Conservation (phyloP, 2,888 invertebrate species). For the Eupithecia tripunctaria region DNA sequence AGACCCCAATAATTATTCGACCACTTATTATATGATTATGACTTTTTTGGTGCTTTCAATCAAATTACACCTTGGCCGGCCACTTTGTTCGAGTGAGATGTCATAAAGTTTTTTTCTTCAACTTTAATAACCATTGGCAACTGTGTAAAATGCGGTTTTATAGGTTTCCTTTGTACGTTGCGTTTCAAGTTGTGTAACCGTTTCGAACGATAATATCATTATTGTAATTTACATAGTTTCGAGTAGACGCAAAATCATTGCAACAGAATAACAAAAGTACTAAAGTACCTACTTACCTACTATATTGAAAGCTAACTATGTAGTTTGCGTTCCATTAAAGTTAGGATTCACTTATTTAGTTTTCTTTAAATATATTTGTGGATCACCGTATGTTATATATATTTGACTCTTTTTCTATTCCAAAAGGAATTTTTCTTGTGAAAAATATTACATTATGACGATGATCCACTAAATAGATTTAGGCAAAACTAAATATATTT, state of each 20-base stretch:
- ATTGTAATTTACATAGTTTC: neutral
- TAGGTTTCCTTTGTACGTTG: slow-evolving; percentile 48
- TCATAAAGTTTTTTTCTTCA: slow-evolving; percentile 76
- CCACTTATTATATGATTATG: slow-evolving; percentile 84
- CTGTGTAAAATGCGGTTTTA: slow-evolving; percentile 72
- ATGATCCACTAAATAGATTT: too few species aligned
- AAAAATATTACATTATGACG: too few species aligned
- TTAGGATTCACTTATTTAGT: too few species aligned
- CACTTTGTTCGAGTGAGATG: slow-evolving; percentile 81
- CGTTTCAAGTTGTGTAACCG: slow-evolving; percentile 6
- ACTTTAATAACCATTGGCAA: slow-evolving; percentile 60
- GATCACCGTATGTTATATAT: too few species aligned
- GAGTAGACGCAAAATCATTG: neutral
- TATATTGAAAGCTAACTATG: too few species aligned
- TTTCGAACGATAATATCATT: slow-evolving; percentile 1
- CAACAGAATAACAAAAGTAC: neutral
- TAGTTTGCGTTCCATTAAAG: too few species aligned
- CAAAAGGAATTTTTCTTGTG: too few species aligned
- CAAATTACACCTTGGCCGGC: slow-evolving; percentile 83
- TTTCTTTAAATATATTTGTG: too few species aligned
- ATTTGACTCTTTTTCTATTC: too few species aligned
- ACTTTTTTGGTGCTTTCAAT: slow-evolving; percentile 85
- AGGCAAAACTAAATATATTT: neutral
- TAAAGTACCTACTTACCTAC: too few species aligned
- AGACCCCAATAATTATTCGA: slow-evolving; percentile 82